phyloP scores from a whole-genome alignment of 2,888 invertebrate genomes.

The Capitulum mitella region DNA sequence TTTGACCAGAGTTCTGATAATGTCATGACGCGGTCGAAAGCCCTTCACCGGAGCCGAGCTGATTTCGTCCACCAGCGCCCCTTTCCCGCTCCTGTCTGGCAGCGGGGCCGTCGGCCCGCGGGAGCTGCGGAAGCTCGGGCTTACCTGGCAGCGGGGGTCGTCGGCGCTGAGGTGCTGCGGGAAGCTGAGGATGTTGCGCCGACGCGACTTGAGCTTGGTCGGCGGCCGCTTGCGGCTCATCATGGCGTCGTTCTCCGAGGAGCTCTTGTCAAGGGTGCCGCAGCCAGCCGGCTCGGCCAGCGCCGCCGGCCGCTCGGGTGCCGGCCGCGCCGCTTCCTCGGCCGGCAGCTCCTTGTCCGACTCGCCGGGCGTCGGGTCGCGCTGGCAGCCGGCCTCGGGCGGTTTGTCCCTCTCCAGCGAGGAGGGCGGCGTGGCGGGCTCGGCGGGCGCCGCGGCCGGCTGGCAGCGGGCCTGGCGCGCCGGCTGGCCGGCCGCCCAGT shows the following conservation, averaged over 20 bases:
- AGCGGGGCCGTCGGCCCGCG: too few relatives aligned
- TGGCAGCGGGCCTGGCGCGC: background rate
- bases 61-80: too few relatives aligned
- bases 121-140: slow-evolving; percentile 22
- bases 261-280: slow-evolving; percentile 42
- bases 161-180: slow-evolving; percentile 55
- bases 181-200: slow-evolving; percentile 45
- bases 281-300: slow-evolving; percentile 40
- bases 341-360: slow-evolving; percentile 25
- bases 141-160: slow-evolving; percentile 54
- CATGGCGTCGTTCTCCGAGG: slow-evolving; percentile 41
- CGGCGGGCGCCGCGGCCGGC: background rate
- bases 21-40: too few relatives aligned
- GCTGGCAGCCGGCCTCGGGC: slow-evolving; percentile 2
- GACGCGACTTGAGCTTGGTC: slow-evolving; percentile 45
- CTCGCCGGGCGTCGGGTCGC: slow-evolving; percentile 20
- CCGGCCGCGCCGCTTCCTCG: slow-evolving; percentile 29
- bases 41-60: too few relatives aligned
- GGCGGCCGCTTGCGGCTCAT: slow-evolving; percentile 39
- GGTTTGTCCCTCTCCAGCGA: slow-evolving; percentile 9
- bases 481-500: background rate
- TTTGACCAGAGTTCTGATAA: too few relatives aligned
- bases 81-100: too few relatives aligned
- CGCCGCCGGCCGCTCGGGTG: background rate
- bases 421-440: background rate